These are phyloP conservation scores for Phrixothrix hirtus DNA, from an alignment of 2,888 invertebrate genomes.

Conservation along the genomic window DNA sequence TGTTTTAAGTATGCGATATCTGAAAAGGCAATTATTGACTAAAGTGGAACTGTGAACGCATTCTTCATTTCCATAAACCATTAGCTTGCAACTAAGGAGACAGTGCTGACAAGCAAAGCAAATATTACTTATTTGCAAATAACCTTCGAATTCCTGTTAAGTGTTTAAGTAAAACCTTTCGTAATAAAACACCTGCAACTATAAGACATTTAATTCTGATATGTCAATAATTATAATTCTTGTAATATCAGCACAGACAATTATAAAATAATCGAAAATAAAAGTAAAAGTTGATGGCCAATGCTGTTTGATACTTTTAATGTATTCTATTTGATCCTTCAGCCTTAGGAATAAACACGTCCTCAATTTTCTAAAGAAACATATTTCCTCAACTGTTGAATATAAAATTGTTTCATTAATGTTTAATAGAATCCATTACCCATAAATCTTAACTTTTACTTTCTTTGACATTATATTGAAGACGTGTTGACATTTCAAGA, in stretches of 20 bases:
- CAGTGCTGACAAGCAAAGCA: slow-evolving; percentile 8
- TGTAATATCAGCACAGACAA: not conserved
- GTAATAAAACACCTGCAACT: slow-evolving; percentile 17
- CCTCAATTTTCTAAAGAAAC: no score
- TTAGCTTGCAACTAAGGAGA: slow-evolving; percentile 7
- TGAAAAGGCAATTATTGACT: not conserved
- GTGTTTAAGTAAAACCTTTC: slow-evolving; percentile 16
- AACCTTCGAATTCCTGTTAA: slow-evolving; percentile 17
- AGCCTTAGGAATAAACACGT: no score
- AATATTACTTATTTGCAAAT: slow-evolving; percentile 20
- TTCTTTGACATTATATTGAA: no score
- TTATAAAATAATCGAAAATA: slow-evolving; percentile 2
- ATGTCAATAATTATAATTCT: slow-evolving; percentile 4
- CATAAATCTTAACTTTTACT: not conserved
- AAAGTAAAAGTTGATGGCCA: slow-evolving; percentile 6
- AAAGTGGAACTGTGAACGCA: not conserved
- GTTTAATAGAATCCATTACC: not conserved
- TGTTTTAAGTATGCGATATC: not conserved
- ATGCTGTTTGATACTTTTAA: no score
- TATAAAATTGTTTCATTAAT: not conserved
- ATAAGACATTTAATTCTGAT: slow-evolving; percentile 4
- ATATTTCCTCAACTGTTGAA: not conserved
- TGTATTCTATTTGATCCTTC: no score
- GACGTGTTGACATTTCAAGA: no score
- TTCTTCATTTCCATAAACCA: slow-evolving; percentile 1